phyloP scores from a whole-genome alignment of 2,888 invertebrate genomes.

The Plagodis dolabraria region DNA sequence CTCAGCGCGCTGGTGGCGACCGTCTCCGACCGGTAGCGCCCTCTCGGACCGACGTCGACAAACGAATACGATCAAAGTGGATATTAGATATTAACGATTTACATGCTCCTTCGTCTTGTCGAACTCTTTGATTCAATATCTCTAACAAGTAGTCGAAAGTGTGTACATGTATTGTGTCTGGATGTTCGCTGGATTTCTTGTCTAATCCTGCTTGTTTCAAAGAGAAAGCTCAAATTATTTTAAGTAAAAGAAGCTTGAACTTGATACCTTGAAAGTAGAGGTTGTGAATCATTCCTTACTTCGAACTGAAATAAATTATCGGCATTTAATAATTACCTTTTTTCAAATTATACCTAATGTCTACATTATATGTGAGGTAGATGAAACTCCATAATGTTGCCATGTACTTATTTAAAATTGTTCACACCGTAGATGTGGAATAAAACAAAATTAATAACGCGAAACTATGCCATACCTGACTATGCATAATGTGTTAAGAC shows the following conservation, averaged over 20 bases:
- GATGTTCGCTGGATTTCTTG: neutral
- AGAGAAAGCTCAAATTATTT: neutral
- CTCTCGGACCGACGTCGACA: neutral
- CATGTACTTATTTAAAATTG: no score
- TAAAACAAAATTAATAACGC: no score
- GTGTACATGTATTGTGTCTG: neutral
- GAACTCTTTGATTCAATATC: neutral
- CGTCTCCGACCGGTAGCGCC: conserved; percentile 58
- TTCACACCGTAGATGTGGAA: no score
- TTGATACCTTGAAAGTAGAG: neutral
- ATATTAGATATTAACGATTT: conserved; percentile 3
- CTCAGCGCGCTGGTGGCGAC: conserved; percentile 58
- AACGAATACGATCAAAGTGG: neutral
- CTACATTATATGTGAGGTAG: no score
- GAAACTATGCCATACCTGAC: no score
- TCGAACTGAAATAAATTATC: no score
- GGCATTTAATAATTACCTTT: no score
- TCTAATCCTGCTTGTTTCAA: neutral
- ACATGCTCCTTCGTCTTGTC: neutral
- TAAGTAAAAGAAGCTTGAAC: neutral
- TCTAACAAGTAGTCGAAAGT: neutral
- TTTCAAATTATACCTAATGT: no score
- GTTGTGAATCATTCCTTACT: neutral
- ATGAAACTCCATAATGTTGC: no score
- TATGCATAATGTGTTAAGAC: no score